Evolutionary conservation across 2,113 vertebrate species (phyloP), one percentile per base, ranked within the genome.

Genomic region (Cryptotis parvus): DNA sequence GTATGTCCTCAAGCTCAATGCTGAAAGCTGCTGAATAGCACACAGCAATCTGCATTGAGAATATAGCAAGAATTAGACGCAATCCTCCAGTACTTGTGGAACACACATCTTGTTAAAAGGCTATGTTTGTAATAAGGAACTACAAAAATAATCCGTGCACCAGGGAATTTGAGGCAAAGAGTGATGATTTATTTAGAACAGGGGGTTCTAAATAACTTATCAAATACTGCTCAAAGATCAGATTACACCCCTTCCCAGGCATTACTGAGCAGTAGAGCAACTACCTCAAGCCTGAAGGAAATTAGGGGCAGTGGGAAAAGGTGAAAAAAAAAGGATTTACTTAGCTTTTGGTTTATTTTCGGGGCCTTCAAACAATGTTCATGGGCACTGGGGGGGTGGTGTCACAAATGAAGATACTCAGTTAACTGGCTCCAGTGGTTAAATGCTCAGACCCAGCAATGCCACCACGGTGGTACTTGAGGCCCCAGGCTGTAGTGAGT

Each of bases 161-260:
- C 77, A 72, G 7, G 87, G 58, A 96, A 86, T 16, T 35, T 87
- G 16, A 68, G 76, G 72, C 94, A 91, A 96, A 89, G 95, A 95
- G 93, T 92, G 98, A 91, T 16, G 81, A 75, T 78, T 96, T 96
- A 45, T 95, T 96, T 93, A 97, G 96, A 97, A 97, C 94, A 97
- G 91, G 84, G 93, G 90, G 95, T 97, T 96, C 95, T 92, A 97
- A 95, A 97, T 95, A 97, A 95, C 97, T 98, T 98, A 98, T 95
- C 92, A 97, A 98, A 97, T 6, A 61, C 81, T 89, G 94, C 76
- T 97, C 41, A 69, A 94, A 1, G 93, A 97, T 98, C 97, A 96
- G 95, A 96, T 98, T 97, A 97, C 96, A 97, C 84, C 94, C n/a
- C n/a, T 96, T 96, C 91, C 87, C 93, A 95, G 90, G 94, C 92